Percentiles rank a stretch among this genome's conserved stretches.
Conservation (phyloP, 2,888 invertebrate species). For the Rhamphomyia laevipes region DNA sequence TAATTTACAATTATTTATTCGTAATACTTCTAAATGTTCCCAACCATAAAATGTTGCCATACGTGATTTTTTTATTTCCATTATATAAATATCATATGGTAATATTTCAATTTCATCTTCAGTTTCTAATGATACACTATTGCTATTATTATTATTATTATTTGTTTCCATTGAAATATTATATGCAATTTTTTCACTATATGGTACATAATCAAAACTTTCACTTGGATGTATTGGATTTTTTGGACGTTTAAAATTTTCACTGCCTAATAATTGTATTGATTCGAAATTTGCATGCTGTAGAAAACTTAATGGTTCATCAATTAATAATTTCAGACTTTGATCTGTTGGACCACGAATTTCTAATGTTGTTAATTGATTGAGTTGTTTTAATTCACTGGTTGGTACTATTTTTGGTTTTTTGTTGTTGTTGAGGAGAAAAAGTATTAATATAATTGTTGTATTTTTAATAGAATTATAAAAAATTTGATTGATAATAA, state of each 20-base stretch:
- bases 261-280: conserved; percentile 37
- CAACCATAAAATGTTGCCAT: conserved; percentile 35
- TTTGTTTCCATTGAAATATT: conserved; percentile 21
- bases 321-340: conserved; percentile 39
- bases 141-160: conserved; percentile 11
- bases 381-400: conserved; percentile 27
- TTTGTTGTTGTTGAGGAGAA: not conserved
- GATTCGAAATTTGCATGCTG: conserved; percentile 45
- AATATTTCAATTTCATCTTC: conserved; percentile 43
- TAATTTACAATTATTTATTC: conserved; percentile 48
- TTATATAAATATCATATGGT: conserved; percentile 51
- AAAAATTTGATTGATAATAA: not conserved
- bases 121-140: conserved; percentile 21
- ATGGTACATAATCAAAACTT: conserved; percentile 33
- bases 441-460: not conserved
- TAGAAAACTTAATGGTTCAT: conserved; percentile 38
- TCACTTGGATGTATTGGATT: conserved; percentile 31
- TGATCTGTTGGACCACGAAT: conserved; percentile 44
- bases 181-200: conserved; percentile 24
- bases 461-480: not conserved
- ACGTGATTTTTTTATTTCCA: conserved; percentile 39
- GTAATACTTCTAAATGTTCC: conserved; percentile 43
- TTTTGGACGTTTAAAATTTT: conserved; percentile 28
- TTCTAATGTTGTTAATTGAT: conserved; percentile 45
- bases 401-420: conserved; percentile 16